Evolutionary conservation across 2,113 vertebrate genomes (phyloP).

Genomic region (Sorex araneus): DNA sequence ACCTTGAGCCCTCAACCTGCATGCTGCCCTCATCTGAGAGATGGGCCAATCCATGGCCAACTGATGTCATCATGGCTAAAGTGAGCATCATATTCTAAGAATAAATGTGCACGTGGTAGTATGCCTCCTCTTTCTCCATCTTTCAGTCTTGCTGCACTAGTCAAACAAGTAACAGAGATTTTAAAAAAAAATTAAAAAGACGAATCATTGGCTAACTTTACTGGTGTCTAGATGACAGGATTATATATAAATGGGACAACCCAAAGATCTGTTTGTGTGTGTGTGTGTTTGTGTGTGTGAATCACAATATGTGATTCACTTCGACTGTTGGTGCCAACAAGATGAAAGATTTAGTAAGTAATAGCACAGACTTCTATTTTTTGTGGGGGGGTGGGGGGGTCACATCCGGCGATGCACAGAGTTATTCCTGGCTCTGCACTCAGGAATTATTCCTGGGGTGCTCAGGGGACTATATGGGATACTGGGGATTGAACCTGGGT

Average conservation of each 20-base stretch:
- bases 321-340: not conserved
- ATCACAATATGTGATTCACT: not conserved
- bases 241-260: not conserved
- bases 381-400: no score
- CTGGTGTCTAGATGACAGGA: not conserved
- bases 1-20: no score
- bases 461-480: no score
- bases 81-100: not conserved
- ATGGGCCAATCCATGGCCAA: not conserved
- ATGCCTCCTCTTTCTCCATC: not conserved
- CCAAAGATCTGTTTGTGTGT: not conserved
- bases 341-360: not conserved
- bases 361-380: not conserved
- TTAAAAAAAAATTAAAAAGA: no score
- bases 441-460: no score
- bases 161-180: not conserved
- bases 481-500: no score
- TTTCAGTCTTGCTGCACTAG: not conserved
- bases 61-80: not conserved
- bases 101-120: accelerated
- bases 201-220: not conserved
- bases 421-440: no score
- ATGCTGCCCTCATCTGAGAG: no score
- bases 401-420: no score
- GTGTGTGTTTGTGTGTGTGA: not conserved